Evolutionary conservation across 2,113 vertebrate genomes (phyloP).

Genomic region (Progne subis): DNA sequence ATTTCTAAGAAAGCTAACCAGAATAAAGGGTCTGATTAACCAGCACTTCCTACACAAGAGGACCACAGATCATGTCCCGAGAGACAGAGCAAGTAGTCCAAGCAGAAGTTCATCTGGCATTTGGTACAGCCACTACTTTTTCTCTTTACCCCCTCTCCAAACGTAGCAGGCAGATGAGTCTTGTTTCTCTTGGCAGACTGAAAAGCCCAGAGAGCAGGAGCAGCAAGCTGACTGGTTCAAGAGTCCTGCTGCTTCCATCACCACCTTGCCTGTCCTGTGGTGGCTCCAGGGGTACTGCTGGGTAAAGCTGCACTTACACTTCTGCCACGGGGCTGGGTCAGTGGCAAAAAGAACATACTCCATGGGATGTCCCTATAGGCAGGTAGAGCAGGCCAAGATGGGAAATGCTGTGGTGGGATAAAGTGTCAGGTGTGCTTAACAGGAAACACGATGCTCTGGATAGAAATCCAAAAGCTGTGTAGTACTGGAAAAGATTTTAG

Average conservation of each 20-base stretch:
- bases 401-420: fast-evolving
- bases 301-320: neutral
- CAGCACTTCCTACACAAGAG: neutral
- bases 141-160: neutral
- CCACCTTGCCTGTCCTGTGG: fast-evolving
- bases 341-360: neutral
- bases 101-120: neutral
- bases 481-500: neutral
- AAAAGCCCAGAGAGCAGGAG: neutral
- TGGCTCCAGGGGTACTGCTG: fast-evolving
- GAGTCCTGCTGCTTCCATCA: neutral
- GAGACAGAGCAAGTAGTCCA: neutral
- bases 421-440: neutral
- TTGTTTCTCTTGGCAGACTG: no score
- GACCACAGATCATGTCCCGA: neutral
- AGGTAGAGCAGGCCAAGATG: fast-evolving
- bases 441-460: fast-evolving
- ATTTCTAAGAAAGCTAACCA: neutral
- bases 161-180: neutral
- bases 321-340: neutral
- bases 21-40: neutral
- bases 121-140: neutral
- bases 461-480: neutral
- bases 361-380: neutral
- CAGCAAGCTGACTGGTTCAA: neutral